These are phyloP conservation scores for Periplaneta americana DNA, from an alignment of 1,140 invertebrate genomes.

Conservation along the genomic window DNA sequence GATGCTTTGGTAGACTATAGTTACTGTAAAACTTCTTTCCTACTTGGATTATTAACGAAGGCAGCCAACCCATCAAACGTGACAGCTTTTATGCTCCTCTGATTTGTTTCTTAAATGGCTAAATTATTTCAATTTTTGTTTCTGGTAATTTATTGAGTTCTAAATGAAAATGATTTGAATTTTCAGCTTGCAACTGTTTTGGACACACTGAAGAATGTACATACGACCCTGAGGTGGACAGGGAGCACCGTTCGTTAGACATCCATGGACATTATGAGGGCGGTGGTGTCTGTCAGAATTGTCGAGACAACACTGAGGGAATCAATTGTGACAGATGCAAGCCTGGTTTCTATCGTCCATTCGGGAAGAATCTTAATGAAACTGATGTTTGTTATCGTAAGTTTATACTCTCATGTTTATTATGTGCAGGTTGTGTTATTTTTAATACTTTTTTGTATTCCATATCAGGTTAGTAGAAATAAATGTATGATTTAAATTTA, in stretches of 20 bases:
- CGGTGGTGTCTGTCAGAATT: slow-evolving; percentile 88
- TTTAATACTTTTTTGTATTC: no score
- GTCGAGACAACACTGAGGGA: slow-evolving; percentile 89
- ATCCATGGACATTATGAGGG: slow-evolving; percentile 88
- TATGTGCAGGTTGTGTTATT: no score
- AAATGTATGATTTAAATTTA: no score
- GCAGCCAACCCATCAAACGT: no score
- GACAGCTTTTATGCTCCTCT: no score
- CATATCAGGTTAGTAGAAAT: no score
- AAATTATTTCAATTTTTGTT: slow-evolving; percentile 24
- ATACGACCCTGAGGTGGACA: slow-evolving; percentile 82
- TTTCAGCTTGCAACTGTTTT: slow-evolving; percentile 92
- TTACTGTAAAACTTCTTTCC: no score
- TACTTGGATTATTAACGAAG: no score
- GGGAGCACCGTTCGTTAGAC: slow-evolving; percentile 74
- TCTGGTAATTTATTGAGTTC: no score
- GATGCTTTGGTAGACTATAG: no score
- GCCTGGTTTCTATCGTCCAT: slow-evolving; percentile 78
- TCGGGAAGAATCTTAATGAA: slow-evolving; percentile 72
- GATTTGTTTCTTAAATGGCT: no score
- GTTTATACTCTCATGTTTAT: slow-evolving; percentile 31
- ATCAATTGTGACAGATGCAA: slow-evolving; percentile 96
- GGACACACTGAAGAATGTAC: slow-evolving; percentile 86
- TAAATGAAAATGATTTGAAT: neutral
- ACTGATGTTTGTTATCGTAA: slow-evolving; percentile 89